Percentiles rank a stretch among this genome's conserved stretches.
Evolutionary conservation across 2,888 invertebrate species (phyloP).

Genomic region (Zele albiditarsus): DNA sequence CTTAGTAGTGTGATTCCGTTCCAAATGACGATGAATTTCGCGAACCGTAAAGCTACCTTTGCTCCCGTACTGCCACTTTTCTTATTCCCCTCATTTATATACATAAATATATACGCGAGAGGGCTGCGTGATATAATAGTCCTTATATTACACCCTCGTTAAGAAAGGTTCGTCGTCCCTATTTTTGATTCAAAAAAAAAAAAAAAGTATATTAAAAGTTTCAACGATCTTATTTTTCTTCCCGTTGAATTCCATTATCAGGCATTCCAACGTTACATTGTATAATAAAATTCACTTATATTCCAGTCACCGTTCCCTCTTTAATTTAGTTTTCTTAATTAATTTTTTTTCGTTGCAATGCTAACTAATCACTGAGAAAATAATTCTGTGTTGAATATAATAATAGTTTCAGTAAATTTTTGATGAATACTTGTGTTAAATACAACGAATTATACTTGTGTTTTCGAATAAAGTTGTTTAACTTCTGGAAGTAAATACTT

Average conservation of each 20-base stretch:
- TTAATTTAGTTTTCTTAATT: background rate
- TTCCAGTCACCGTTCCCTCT: background rate
- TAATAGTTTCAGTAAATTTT: too few species aligned
- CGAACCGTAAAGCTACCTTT: slow-evolving; percentile 51
- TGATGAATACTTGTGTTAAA: too few species aligned
- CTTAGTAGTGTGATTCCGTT: slow-evolving; percentile 27
- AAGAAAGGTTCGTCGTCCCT: slow-evolving; percentile 4
- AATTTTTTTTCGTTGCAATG: background rate
- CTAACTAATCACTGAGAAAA: too few species aligned
- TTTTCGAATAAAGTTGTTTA: too few species aligned
- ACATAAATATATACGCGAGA: background rate
- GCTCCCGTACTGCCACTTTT: background rate
- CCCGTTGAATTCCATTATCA: background rate
- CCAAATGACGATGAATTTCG: slow-evolving; percentile 60
- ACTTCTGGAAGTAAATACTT: too few species aligned
- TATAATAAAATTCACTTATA: background rate
- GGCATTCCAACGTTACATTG: background rate
- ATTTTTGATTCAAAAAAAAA: background rate
- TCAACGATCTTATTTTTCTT: background rate
- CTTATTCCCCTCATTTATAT: background rate
- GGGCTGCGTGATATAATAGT: background rate
- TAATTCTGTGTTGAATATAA: too few species aligned
- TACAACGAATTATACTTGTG: too few species aligned
- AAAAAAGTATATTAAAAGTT: background rate
- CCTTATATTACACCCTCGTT: slow-evolving; percentile 6